phyloP scores from a whole-genome alignment of 2,888 invertebrate genomes.

The Pheosia gnoma region DNA sequence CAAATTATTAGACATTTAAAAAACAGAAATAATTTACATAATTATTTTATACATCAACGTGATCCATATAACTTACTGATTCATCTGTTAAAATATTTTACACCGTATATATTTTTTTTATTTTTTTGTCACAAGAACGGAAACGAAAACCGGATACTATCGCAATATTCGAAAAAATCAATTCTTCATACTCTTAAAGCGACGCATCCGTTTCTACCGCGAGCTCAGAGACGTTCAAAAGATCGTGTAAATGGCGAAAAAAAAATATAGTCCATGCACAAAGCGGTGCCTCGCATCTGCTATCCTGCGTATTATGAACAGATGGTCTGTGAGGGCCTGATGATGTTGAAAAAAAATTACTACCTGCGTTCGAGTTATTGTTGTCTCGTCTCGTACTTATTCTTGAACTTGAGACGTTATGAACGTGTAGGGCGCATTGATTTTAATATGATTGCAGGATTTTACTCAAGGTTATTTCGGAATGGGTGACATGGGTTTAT shows the following conservation, averaged over 20 bases:
- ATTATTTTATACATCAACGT: too few species aligned
- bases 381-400: constrained; percentile 51
- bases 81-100: too few species aligned
- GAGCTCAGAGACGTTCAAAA: constrained; percentile 38
- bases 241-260: constrained; percentile 49
- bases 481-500: too few species aligned
- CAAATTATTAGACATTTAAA: too few species aligned
- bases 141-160: constrained; percentile 58
- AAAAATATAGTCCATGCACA: constrained; percentile 55
- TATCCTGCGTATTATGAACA: constrained; percentile 63
- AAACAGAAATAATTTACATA: too few species aligned
- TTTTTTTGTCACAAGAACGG: constrained; percentile 27
- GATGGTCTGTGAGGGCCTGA: constrained; percentile 59
- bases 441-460: neutral
- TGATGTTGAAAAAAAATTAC: constrained; percentile 59
- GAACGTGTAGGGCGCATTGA: constrained; percentile 33
- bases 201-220: constrained; percentile 48
- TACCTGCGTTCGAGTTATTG: constrained; percentile 65
- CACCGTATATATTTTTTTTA: too few species aligned
- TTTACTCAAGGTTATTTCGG: neutral
- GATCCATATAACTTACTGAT: too few species aligned
- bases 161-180: constrained; percentile 63
- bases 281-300: constrained; percentile 72
- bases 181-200: constrained; percentile 46
- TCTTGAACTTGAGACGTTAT: constrained; percentile 60